Percentiles rank a stretch among this genome's conserved stretches.
These are phyloP conservation scores for Cyanoliseus patagonus DNA, from an alignment of 2,113 vertebrate genomes.

Conservation along the genomic window DNA sequence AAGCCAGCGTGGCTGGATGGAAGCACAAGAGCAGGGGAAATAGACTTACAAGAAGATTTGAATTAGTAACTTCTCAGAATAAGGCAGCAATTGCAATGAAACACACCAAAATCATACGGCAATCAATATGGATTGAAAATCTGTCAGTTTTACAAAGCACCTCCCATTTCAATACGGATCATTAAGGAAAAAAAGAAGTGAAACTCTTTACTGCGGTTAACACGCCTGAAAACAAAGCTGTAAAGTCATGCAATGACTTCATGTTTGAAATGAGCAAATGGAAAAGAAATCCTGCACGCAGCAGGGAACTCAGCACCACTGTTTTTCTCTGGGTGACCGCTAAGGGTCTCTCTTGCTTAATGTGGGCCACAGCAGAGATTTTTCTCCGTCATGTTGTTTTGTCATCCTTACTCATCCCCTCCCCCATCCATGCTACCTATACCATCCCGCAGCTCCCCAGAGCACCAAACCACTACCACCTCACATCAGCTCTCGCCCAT, in stretches of 20 bases:
- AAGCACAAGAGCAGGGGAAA: neutral
- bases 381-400: neutral
- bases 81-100: neutral
- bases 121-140: neutral
- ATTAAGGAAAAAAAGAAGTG: neutral
- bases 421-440: neutral
- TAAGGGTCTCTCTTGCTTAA: conserved; percentile 47
- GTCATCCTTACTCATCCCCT: neutral
- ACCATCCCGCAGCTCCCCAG: neutral
- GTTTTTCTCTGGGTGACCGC: neutral
- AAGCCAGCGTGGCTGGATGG: neutral
- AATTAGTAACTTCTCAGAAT: neutral
- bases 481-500: neutral
- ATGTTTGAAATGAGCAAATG: neutral
- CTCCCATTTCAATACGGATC: neutral
- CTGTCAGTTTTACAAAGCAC: neutral
- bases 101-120: neutral
- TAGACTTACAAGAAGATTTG: neutral
- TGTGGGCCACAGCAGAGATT: neutral
- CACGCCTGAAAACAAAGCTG: neutral
- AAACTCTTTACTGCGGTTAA: neutral
- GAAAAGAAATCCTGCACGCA: neutral
- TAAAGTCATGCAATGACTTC: neutral
- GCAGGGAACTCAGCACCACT: neutral
- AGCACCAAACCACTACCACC: neutral